Conservation (phyloP, 1,140 invertebrate species). For the Vanessa atalanta region DNA sequence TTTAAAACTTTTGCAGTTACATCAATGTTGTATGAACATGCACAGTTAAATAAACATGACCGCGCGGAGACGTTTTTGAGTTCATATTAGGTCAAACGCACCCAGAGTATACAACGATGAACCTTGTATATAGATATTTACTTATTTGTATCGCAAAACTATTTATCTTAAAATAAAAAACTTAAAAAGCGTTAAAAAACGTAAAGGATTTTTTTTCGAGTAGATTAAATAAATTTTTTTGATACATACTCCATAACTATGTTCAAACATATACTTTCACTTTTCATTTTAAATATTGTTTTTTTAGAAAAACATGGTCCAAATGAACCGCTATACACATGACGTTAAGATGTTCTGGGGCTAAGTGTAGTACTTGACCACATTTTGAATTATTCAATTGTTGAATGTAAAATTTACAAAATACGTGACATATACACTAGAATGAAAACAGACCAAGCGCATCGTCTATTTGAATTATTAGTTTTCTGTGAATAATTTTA, state of each 20-base stretch:
- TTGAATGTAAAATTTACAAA: not conserved
- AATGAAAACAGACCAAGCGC: not conserved
- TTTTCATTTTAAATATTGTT: too few species aligned
- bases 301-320: too few species aligned
- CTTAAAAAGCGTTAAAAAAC: too few species aligned
- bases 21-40: slow-evolving; percentile 36
- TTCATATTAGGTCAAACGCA: slow-evolving; percentile 23
- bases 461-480: not conserved
- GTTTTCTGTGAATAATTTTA: not conserved
- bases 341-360: not conserved
- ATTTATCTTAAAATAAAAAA: too few species aligned
- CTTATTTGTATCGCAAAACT: not conserved
- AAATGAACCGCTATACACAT: too few species aligned
- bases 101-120: not conserved
- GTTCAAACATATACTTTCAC: too few species aligned
- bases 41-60: slow-evolving; percentile 61
- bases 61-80: slow-evolving; percentile 32
- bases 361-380: slow-evolving; percentile 1
- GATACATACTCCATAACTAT: too few species aligned
- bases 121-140: not conserved
- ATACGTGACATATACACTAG: not conserved
- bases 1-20: slow-evolving; percentile 17
- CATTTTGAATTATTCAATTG: not conserved
- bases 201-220: too few species aligned
- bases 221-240: too few species aligned